These are phyloP conservation scores for Scomber colias DNA, from an alignment of 2,113 vertebrate genomes.

Conservation along the genomic window DNA sequence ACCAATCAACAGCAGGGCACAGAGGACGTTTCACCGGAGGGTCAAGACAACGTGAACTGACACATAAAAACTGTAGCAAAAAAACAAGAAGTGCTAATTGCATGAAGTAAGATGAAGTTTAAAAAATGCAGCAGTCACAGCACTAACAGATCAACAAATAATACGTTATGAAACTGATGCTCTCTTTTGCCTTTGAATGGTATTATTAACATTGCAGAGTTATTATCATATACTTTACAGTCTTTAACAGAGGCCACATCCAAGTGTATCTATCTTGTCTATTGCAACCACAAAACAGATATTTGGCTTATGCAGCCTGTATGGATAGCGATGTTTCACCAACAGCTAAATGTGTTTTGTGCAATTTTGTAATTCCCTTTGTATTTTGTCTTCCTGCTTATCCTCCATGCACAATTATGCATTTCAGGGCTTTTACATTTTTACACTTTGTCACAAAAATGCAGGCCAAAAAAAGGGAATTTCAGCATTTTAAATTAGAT, in stretches of 20 bases:
- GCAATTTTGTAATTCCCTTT: constrained; percentile 30
- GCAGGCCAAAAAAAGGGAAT: constrained; percentile 10
- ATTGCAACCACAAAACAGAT: constrained; percentile 26
- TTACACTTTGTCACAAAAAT: constrained; percentile 18
- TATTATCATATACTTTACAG: neutral
- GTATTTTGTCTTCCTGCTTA: constrained; percentile 18
- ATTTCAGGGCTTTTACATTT: constrained; percentile 39
- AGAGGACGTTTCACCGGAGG: constrained; percentile 1
- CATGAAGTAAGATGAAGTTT: neutral
- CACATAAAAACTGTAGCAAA: neutral
- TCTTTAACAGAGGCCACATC: constrained; percentile 6
- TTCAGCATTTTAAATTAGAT: constrained; percentile 33
- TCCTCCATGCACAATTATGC: constrained; percentile 40
- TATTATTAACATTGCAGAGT: constrained; percentile 15
- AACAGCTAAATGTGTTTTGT: constrained; percentile 27
- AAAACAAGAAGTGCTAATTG: neutral
- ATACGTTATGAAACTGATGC: neutral
- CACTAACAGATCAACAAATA: neutral
- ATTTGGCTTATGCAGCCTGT: constrained; percentile 18
- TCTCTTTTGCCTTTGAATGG: constrained; percentile 9
- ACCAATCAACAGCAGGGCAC: neutral
- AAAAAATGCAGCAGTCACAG: neutral
- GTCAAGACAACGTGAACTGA: neutral
- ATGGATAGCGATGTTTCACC: neutral
- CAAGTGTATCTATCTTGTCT: constrained; percentile 9